These are phyloP conservation scores for Myiozetetes cayanensis DNA, from an alignment of 2,113 vertebrate species.

Conservation along the genomic window DNA sequence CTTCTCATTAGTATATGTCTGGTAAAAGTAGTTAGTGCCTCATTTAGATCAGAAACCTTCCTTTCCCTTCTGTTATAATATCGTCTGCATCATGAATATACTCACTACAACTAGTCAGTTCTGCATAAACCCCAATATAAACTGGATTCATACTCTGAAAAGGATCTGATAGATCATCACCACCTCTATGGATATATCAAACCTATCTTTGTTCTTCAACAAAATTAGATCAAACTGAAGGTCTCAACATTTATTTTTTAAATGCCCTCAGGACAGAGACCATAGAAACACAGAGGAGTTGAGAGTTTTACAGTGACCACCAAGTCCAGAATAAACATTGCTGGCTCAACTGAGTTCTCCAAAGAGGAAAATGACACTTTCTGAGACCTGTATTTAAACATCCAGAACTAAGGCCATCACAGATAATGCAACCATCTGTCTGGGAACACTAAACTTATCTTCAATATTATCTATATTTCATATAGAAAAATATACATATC, in stretches of 20 bases:
- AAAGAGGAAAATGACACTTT: background rate
- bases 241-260: background rate
- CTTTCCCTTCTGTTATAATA: background rate
- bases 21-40: background rate
- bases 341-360: background rate
- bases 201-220: background rate
- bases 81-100: background rate
- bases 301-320: background rate
- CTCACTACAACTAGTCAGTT: background rate
- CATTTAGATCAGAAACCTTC: background rate
- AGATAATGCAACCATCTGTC: background rate
- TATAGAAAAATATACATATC: background rate
- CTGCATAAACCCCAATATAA: background rate
- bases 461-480: background rate
- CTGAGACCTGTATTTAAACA: background rate
- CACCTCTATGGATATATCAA: background rate
- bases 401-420: background rate
- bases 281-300: background rate
- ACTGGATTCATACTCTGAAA: background rate
- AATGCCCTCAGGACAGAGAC: background rate
- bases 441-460: background rate
- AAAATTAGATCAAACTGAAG: background rate
- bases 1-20: background rate
- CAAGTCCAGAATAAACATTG: background rate
- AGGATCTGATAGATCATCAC: background rate